Base-by-base conservation (phyloP, 2,113 vertebrate species). In the Rhombomys opimus region DNA sequence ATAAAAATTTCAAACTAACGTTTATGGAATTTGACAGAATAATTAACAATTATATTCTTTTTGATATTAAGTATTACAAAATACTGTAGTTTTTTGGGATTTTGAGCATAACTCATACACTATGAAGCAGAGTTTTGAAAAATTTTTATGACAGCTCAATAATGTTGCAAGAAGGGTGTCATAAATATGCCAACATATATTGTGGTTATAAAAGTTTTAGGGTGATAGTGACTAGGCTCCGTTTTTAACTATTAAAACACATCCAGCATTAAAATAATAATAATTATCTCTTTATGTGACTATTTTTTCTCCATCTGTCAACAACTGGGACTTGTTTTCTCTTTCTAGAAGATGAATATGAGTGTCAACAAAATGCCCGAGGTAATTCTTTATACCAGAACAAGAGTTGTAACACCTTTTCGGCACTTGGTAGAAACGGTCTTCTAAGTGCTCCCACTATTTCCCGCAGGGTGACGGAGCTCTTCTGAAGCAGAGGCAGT, bases 231-330 rank as follows among this genome's bases (percentile, higher is more conserved):
- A 65, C 84, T 72, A 32, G 92, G 86, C 91, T 94, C 90, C 85
- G 50, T 23, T 78, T 94, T 93, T 90, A 93, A 54, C 17, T n/a
- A 75, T 77, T 92, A 46, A 75, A 90, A 94, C 57, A 8, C 84
- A 87, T 73, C 35, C 38, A 80, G 23, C 63, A 72, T 96, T 84
- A 20, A 96, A 93, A 88, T 82, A 93, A 94, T 75, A 89, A 96
- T 88, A 63, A 94, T 91, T 73, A 72, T 93, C 57, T 68, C 30
- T 67, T 87, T 90, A 90, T 90, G 70, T 67, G 41, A 4, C 12
- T 93, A 81, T 76, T 91, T 13, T 82, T 57, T 82, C 67, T 87
- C 61, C 15, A 90, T 3, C 7, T 76, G 68, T 72, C 30, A 91
- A 89, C 57, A 82, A 35, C 65, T 87, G 18, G 12, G 70, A 77